Evolutionary conservation across 2,113 vertebrate genomes (phyloP).

Genomic region (Malaclemys terrapin): DNA sequence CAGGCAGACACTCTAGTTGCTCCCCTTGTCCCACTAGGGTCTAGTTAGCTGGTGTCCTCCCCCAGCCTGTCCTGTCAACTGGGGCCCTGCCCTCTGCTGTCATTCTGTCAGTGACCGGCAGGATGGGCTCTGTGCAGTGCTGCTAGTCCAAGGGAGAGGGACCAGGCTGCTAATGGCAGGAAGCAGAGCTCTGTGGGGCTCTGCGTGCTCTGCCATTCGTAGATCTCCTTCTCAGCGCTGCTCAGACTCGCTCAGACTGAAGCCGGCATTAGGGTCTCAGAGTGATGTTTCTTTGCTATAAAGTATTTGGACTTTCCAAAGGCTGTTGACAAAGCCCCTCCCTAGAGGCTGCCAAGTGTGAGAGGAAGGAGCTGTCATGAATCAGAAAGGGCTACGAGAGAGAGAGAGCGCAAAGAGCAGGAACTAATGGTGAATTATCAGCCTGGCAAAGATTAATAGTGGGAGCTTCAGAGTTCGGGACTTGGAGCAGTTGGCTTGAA

Average conservation of each 20-base stretch:
- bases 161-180: rapidly evolving
- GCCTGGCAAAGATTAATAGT: background rate
- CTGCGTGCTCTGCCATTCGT: background rate
- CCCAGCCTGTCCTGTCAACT: background rate
- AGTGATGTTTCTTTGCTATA: background rate
- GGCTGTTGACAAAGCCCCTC: background rate
- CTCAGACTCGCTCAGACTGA: background rate
- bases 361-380: too few relatives aligned
- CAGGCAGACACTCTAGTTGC: background rate
- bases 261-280: rapidly evolving
- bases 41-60: background rate
- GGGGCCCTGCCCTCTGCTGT: background rate
- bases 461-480: too few relatives aligned
- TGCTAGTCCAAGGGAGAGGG: background rate
- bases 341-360: background rate
- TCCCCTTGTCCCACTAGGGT: background rate
- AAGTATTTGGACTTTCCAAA: background rate
- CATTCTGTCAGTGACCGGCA: background rate
- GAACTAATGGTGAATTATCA: background rate
- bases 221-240: background rate
- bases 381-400: background rate
- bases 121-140: background rate
- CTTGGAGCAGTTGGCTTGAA: background rate
- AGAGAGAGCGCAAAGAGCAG: background rate
- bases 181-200: background rate